phyloP scores from a whole-genome alignment of 2,113 vertebrate genomes.

The Sturnus vulgaris region DNA sequence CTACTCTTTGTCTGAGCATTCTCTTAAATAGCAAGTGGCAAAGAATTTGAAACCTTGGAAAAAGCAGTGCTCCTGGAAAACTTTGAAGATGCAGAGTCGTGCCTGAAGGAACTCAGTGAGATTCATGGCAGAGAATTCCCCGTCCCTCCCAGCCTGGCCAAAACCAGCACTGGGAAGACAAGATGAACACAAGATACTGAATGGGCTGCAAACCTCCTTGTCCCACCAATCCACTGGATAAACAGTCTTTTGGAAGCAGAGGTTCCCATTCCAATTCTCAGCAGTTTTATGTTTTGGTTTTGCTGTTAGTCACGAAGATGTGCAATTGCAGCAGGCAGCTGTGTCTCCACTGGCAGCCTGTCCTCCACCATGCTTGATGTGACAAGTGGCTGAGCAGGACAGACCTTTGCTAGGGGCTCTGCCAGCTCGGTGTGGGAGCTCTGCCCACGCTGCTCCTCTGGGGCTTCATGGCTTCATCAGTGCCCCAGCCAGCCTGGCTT shows the following conservation, averaged over 20 bases:
- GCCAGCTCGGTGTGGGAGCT: background rate
- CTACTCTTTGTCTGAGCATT: background rate
- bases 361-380: background rate
- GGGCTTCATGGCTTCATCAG: background rate
- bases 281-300: background rate
- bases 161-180: background rate
- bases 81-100: background rate
- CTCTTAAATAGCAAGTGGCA: background rate
- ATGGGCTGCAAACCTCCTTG: background rate
- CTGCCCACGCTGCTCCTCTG: background rate
- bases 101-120: background rate
- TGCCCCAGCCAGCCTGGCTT: background rate
- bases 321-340: background rate
- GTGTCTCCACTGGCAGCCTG: background rate
- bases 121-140: background rate
- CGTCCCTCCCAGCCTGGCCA: background rate
- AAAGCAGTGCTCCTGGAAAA: background rate
- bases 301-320: background rate
- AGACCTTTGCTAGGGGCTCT: background rate
- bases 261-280: background rate
- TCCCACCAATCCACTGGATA: background rate
- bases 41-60: background rate
- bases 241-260: background rate
- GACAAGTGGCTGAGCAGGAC: background rate
- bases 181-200: background rate